Base-by-base conservation (phyloP, 1,140 invertebrate genomes). In the Aricia agestis region DNA sequence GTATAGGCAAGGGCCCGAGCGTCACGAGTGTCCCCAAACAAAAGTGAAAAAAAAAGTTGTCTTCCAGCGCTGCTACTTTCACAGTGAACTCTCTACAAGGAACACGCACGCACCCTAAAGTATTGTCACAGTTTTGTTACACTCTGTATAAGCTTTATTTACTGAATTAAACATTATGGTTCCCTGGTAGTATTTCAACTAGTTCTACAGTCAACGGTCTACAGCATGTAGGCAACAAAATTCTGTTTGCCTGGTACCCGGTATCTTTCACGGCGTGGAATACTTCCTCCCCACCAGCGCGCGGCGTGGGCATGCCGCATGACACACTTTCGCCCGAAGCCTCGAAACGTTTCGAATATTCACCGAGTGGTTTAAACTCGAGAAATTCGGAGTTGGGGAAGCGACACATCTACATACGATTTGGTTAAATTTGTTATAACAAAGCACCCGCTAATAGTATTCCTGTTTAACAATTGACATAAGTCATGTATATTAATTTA, bases 261-360 rank as follows among this genome's bases (percentile, higher is more conserved):
- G 19, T 63, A 63, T 63, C 59, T 63, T 63, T 63, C 10, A 63
- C 59, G 59, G 19, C 18, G 18, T 63, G 59, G 77, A 77, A 82
- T 82, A 80, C 78, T 76, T 72, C 76, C 77, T 79, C 80, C 80
- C 78, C 73, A 70, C 77, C 66, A 70, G 76, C 31, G 25, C 6
- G 25, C 68, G 59, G 78, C 76, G 80, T 80, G 78, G 78, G 73
- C 73, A 67, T 80, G 80, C 78, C 80, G 73, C 73, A 67, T 82
- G 80, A 79, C 80, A 82, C 76, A 82, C 80, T 82, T 82, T 82
- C 80, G 80, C 78, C 59, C 59, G 59, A 25, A 63, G 59, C 59
- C 59, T 63, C 59, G 59, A 11, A 63, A 17, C 18, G 19, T 10
- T 19, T 19, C 59, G 59, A 19, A 63, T 59, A 59, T 59, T 18